Evolutionary conservation across 2,888 invertebrate species (phyloP).

Genomic region (Xestobium rufovillosum): DNA sequence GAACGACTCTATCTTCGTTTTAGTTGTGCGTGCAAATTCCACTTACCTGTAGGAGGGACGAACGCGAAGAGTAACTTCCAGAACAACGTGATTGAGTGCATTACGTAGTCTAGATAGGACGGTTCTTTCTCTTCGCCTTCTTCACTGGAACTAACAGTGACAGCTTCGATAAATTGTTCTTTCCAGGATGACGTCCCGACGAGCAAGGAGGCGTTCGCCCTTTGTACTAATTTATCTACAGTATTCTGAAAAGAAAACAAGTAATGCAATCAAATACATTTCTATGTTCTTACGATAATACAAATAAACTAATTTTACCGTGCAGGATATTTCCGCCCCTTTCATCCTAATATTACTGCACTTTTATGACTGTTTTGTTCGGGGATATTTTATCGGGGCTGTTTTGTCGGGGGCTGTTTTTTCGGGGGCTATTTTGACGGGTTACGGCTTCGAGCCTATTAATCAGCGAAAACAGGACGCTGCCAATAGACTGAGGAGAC

Average conservation of each 20-base stretch:
- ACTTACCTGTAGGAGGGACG: slow-evolving; percentile 92
- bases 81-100: slow-evolving; percentile 93
- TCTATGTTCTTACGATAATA: no score
- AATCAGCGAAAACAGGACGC: no score
- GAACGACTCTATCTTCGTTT: no score
- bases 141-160: slow-evolving; percentile 86
- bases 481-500: no score
- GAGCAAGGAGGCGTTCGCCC: slow-evolving; percentile 91
- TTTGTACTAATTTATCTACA: slow-evolving; percentile 95
- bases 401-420: no score
- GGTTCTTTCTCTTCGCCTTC: slow-evolving; percentile 61
- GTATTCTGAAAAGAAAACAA: slow-evolving; percentile 66
- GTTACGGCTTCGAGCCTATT: no score
- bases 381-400: no score
- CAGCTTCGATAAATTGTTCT: slow-evolving; percentile 95
- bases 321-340: no score
- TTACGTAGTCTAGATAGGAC: slow-evolving; percentile 84
- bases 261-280: no score
- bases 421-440: no score
- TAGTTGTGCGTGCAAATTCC: no score
- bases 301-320: slow-evolving; percentile 3
- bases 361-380: not conserved
- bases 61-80: slow-evolving; percentile 98
- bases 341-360: no score
- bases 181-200: slow-evolving; percentile 98